These are phyloP conservation scores for Furcula furcula DNA, from an alignment of 2,888 invertebrate species.

Conservation along the genomic window DNA sequence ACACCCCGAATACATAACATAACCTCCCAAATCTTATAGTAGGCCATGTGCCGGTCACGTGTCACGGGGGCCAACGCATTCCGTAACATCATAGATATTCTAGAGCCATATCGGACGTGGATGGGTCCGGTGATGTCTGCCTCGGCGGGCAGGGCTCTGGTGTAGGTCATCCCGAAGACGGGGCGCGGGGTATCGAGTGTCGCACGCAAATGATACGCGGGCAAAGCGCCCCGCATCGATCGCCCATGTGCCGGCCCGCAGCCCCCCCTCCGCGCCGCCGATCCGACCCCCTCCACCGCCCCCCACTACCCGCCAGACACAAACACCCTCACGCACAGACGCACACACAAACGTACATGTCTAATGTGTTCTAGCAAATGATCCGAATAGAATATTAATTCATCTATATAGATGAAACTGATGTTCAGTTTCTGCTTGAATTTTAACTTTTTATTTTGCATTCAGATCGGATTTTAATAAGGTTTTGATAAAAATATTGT, in stretches of 20 bases:
- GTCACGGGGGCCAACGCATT: conserved; percentile 6
- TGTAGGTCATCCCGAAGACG: conserved; percentile 45
- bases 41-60: conserved; percentile 37
- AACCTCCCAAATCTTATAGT: conserved; percentile 14
- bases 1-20: conserved; percentile 9
- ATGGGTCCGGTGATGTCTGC: background rate
- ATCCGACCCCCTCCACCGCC: conserved; percentile 25
- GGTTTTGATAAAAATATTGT: too few species aligned
- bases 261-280: conserved; percentile 33
- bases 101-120: background rate
- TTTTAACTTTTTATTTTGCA: too few species aligned
- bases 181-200: conserved; percentile 45
- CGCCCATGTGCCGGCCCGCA: conserved; percentile 55
- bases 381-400: conserved; percentile 66
- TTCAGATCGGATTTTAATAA: too few species aligned
- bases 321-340: conserved; percentile 59
- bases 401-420: conserved; percentile 28
- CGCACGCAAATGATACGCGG: conserved; percentile 76
- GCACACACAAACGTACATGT: conserved; percentile 49
- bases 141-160: conserved; percentile 19
- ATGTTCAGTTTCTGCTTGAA: conserved; percentile 9
- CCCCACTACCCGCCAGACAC: conserved; percentile 44
- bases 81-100: background rate
- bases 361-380: conserved; percentile 78
- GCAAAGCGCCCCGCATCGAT: conserved; percentile 74